Base-by-base conservation (phyloP, 2,797 vertebrate genomes). In the Xenopus petersii region DNA sequence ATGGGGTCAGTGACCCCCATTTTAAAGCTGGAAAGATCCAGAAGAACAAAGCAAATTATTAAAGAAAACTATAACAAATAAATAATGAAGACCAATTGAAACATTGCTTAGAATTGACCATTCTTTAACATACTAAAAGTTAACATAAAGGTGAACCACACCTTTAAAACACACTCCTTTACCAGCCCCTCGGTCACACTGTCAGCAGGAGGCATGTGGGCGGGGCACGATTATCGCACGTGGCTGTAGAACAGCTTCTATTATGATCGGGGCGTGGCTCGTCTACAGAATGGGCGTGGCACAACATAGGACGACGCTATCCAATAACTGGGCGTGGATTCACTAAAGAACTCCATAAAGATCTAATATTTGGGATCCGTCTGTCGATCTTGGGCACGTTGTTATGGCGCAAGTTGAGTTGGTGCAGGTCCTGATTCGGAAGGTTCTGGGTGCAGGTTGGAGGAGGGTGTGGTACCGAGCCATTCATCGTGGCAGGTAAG, bases 401-500 rank as follows among this genome's bases (percentile, higher is more conserved):
- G 1, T 2, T 17, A 82, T 82, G 81, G 81, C 75, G 0, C 6
- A 49, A 30, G 2, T 58, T 2, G 64, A 36, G 36, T 15, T 46
- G 67, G 21, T 76, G 71, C 74, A 42, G 67, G 73, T 77, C 64
- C 71, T 75, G 33, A 1, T 73, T 26, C 71, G 72, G 30, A 54
- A 80, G 13, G 4, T 21, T 21, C 61, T 79, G 67, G 17, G 46
- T 33, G 65, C 33, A 30, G 26, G 64, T 16, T 71, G 67, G 79
- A 74, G 63, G 64, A 49, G 55, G 10, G 64, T 74, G 16, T 66
- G 63, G 30, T 60, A 13, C 11, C 81, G 69, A 46, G 68, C 47
- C 47, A 59, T 80, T n/a, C 84, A 84, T 17, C 61, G 42, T 15
- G 48, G 82, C 80, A 87, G 87, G 87, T 88, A 86, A 67, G 0